Evolutionary conservation across 2,797 vertebrate species (phyloP), one percentile per base, ranked within the genome.

Genomic region (Selene dorsalis): DNA sequence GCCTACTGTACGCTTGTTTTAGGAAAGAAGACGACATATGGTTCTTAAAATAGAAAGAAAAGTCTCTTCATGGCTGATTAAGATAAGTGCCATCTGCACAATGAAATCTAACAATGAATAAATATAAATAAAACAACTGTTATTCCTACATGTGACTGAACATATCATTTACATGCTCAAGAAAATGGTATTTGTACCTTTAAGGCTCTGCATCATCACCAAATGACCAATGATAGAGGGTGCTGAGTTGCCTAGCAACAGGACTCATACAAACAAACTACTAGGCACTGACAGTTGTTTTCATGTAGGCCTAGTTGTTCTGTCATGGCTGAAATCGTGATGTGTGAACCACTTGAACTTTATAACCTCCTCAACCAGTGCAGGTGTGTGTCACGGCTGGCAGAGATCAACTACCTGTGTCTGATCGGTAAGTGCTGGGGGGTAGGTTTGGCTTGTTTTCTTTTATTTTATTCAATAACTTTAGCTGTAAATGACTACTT

Each of bases 291-390:
- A 11, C 26, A 0, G 11, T 18, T 39, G 28, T 48, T 35, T 32
- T 43, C 3, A 3, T 41, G 16, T 47, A 32, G 30, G 30, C 5
- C 3, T 30, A 8, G 3, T 6, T 0, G 1, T 17, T 41, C 38
- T 68, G 50, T 3, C 50, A 96, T 96, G 96, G 91, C 93, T 53
- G 82, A 82, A 5, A 48, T 95, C 14, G 10, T 68, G 20, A 80
- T 96, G 35, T 96, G 94, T 89, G 95, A 96, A 24, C 92, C 95
- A 0, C 87, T 48, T 3, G 90, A 94, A 10, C 94, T 98, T 56
- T 97, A 95, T 90, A 97, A 97, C 77, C 93, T 96, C 62, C 89
- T 98, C 63, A 96, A 96, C 81, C 96, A 96, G 83, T 50, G 80
- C 50, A 80, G 56, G 18, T 0, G 7, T 16, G 77, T 91, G 18